These are phyloP conservation scores for Sorex fumeus DNA, from an alignment of 2,113 vertebrate genomes.

Conservation along the genomic window DNA sequence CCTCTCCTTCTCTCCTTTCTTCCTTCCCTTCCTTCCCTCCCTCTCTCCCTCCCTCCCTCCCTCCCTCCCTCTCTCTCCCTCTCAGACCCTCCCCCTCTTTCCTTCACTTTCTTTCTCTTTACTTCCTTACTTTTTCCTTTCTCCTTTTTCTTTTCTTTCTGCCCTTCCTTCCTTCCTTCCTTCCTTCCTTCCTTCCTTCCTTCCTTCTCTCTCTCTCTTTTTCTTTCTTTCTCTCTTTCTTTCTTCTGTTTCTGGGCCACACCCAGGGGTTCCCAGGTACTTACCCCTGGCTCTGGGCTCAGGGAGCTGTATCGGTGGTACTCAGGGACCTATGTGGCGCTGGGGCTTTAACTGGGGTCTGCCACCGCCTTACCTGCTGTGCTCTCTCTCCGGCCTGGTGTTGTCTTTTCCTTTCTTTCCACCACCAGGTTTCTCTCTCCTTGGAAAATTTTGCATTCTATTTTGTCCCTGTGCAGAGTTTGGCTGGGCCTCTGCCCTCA, in stretches of 20 bases:
- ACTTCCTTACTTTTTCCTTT: not conserved
- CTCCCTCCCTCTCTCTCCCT: too few species aligned
- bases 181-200: not conserved
- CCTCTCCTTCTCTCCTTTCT: too few species aligned
- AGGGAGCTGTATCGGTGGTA: not conserved
- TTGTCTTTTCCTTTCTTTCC: not conserved
- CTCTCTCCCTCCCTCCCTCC: not conserved
- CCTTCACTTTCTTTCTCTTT: not conserved
- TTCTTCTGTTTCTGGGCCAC: not conserved
- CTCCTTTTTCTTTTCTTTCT: too few species aligned
- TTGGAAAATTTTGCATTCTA: not conserved
- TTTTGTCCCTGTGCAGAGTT: not conserved
- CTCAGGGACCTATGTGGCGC: too few species aligned
- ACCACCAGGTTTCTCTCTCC: not conserved
- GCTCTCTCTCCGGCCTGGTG: too few species aligned
- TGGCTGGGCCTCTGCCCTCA: not conserved
- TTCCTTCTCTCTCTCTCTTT: accelerated
- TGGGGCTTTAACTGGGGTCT: too few species aligned
- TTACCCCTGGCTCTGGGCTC: too few species aligned
- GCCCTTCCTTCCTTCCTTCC: not conserved
- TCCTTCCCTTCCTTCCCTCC: not conserved
- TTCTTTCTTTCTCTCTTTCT: not conserved
- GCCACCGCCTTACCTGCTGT: too few species aligned
- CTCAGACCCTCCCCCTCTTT: not conserved
- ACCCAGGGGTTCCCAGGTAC: too few species aligned